phyloP scores from a whole-genome alignment of 1,140 invertebrate genomes.

The Hormaphis cornu region DNA sequence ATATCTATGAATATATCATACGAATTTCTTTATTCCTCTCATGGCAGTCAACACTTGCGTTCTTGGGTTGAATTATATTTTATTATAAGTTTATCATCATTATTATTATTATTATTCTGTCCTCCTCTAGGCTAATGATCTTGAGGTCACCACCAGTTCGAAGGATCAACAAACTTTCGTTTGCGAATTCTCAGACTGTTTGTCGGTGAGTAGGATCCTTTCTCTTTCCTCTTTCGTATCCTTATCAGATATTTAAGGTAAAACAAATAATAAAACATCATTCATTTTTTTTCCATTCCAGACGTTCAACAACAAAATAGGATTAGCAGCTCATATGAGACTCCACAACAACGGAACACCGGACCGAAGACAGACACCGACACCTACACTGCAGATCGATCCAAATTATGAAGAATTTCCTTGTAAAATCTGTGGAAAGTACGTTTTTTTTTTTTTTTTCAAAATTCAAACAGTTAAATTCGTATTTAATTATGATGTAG shows the following conservation, averaged over 20 bases:
- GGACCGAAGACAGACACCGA: conserved; percentile 47
- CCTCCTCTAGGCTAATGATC: conserved; percentile 36
- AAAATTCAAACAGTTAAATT: not conserved
- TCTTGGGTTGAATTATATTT: not conserved
- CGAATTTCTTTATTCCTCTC: conserved; percentile 1
- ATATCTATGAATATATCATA: not conserved
- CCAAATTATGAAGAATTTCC: conserved; percentile 54
- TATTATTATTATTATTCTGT: not conserved
- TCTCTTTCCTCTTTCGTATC: conserved; percentile 5
- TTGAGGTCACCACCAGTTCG: conserved; percentile 39
- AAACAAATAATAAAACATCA: conserved; percentile 32
- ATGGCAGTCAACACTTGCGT: not conserved
- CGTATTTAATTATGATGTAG: not conserved
- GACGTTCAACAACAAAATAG: conserved; percentile 71
- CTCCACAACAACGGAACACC: conserved; percentile 50
- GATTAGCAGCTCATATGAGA: conserved; percentile 64
- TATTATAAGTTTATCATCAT: not conserved
- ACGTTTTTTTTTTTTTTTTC: conserved; percentile 49
- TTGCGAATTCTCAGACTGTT: conserved; percentile 58
- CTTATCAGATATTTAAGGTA: not conserved
- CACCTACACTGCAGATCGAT: conserved; percentile 47
- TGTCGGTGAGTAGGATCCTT: conserved; percentile 50
- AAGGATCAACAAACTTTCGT: conserved; percentile 47
- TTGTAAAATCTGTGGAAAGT: conserved; percentile 97
- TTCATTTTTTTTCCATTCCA: conserved; percentile 44